These are phyloP conservation scores for Notothenia rossii DNA, from an alignment of 2,113 vertebrate genomes.

Conservation along the genomic window DNA sequence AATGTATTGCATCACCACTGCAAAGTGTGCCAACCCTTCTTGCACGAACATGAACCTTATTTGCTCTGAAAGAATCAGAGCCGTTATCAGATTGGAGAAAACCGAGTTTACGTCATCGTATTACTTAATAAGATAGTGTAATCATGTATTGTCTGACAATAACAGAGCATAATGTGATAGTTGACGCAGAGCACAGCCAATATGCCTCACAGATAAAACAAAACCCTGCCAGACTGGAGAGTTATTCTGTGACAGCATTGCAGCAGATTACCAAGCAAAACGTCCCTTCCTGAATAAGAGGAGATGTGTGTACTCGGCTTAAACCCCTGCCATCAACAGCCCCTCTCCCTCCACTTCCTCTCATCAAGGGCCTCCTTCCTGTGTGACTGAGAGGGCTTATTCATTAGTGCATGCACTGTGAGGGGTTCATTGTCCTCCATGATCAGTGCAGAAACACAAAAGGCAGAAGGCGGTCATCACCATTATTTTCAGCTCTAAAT, in stretches of 20 bases:
- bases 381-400: constrained; percentile 77
- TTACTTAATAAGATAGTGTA: neutral
- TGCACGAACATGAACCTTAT: constrained; percentile 15
- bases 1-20: constrained; percentile 62
- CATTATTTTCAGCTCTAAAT: constrained; percentile 81
- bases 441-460: constrained; percentile 74
- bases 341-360: constrained; percentile 70
- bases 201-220: constrained; percentile 9
- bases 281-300: constrained; percentile 60
- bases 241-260: constrained; percentile 33
- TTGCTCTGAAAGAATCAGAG: constrained; percentile 7
- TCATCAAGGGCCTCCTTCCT: constrained; percentile 77
- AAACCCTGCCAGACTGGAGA: neutral
- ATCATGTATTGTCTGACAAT: constrained; percentile 6
- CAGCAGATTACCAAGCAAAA: constrained; percentile 50
- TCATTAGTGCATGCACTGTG: constrained; percentile 77
- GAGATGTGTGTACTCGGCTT: constrained; percentile 63
- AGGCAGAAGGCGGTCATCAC: constrained; percentile 70
- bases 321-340: constrained; percentile 46
- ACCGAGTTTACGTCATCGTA: neutral
- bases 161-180: neutral
- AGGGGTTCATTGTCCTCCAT: constrained; percentile 77
- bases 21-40: constrained; percentile 35
- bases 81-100: constrained; percentile 1
- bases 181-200: neutral